Base-by-base conservation (phyloP, 64 coral and sea anemone species). In the Acropora tenuis region DNA sequence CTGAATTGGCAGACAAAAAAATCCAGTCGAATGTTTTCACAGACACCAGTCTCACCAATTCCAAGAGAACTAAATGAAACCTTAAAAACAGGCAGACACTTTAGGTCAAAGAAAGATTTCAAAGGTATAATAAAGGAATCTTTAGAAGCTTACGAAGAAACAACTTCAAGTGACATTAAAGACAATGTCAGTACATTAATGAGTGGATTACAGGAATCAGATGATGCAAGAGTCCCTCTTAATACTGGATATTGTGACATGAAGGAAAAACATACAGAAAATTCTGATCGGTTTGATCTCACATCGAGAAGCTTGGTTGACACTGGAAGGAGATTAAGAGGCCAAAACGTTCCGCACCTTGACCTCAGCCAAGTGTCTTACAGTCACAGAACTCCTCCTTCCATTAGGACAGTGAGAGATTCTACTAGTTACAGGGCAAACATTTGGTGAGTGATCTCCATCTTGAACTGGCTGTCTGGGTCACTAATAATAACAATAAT, bases 301-400 rank as follows among this genome's bases (percentile, higher is more conserved):
- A 7, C 9, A 16, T 8, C 6, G 9, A 43, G 65, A 20, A 42
- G 45, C 15, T 71, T 85, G 45, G 30, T 8, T 61, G 13, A 48
- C 30, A 71, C 43, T 11, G 17, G 9, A 20, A 71, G 60, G 2
- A n/a, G 15, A 30, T 9, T 48, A 11, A 85, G 82, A 49, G 5
- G 43, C 16, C 8, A 71, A 47, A 8, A 18, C 1, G 65, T 85
- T 0, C 82, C 82, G 71, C 16, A 0, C 3, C 82, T 85, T 85
- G 82, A 85, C 59, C 63, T 85, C 11, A 48, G 43, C 20, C 9
- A 72, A 69, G 82, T 85, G 17, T 68, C 17, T 2, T 85, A 85
- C n/a, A 85, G 82, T 49, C 65, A 85, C 65, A 85, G 82, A 50
- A 65, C 58, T 40, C 82, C 61, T 68, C 82, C 82, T 18, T 85